phyloP scores from a whole-genome alignment of 1,140 invertebrate genomes.

The Pectinophora gossypiella region DNA sequence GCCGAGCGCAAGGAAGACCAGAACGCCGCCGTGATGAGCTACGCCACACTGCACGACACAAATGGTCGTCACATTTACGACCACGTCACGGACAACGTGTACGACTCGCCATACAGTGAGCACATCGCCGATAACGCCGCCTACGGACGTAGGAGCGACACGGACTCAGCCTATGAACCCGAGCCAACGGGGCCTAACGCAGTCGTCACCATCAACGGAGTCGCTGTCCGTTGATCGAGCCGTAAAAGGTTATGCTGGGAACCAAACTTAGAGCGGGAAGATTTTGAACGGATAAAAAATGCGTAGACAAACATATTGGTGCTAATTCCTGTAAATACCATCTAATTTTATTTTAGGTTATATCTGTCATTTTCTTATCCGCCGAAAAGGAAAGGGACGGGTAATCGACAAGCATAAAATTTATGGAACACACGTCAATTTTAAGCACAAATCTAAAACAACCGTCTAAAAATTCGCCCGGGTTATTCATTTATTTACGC shows the following conservation, averaged over 20 bases:
- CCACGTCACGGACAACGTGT: conserved; percentile 85
- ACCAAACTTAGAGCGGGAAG: too few species aligned
- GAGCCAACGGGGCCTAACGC: conserved; percentile 54
- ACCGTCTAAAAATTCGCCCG: too few species aligned
- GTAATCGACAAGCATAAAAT: too few species aligned
- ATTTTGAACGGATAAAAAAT: too few species aligned
- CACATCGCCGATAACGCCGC: conserved; percentile 61
- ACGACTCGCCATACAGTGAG: conserved; percentile 80
- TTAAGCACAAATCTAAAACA: too few species aligned
- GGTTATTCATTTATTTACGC: too few species aligned
- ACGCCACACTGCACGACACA: conserved; percentile 85
- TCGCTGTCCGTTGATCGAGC: conserved; percentile 62
- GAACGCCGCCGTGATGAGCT: conserved; percentile 90
- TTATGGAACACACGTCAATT: too few species aligned
- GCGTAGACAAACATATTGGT: too few species aligned
- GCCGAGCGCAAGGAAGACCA: conserved; percentile 89
- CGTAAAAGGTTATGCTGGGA: conserved; percentile 16
- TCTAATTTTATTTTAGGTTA: too few species aligned
- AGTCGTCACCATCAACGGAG: conserved; percentile 70
- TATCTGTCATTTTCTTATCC: too few species aligned
- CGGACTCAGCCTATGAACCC: conserved; percentile 75
- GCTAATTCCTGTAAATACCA: too few species aligned
- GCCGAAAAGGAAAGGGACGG: too few species aligned
- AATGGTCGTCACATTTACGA: conserved; percentile 82
- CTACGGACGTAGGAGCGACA: conserved; percentile 68